phyloP scores from a whole-genome alignment of 30 jellyfish, hydroid and myxozoan genomes.

The Turritopsis rubra region DNA sequence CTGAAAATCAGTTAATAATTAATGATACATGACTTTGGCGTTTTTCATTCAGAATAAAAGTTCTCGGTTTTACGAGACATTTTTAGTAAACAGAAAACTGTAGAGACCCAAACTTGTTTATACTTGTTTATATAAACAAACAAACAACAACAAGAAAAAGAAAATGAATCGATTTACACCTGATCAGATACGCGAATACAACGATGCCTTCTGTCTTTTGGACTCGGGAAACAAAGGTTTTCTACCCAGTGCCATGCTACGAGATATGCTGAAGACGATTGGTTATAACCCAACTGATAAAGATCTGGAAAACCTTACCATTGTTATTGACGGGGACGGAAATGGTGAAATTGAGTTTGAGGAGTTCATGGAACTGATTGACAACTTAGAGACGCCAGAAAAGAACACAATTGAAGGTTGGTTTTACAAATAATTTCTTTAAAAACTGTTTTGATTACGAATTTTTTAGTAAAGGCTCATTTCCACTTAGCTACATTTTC shows the following conservation, averaged over 20 bases:
- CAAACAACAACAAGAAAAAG: no score
- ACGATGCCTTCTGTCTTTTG: conserved; percentile 13
- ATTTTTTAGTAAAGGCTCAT: neutral
- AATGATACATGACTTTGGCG: neutral
- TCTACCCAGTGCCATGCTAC: neutral
- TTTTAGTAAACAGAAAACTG: neutral
- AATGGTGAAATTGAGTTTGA: conserved; percentile 3
- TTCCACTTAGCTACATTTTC: no score
- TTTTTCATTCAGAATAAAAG: neutral
- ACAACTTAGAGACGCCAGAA: neutral
- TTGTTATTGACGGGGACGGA: neutral
- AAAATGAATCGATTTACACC: conserved; percentile 12
- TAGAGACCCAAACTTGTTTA: neutral
- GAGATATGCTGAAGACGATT: conserved; percentile 9
- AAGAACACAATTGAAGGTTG: neutral
- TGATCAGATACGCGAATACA: conserved; percentile 11
- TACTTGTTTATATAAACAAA: no score
- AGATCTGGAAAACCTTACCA: neutral
- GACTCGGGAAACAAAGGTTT: conserved; percentile 10
- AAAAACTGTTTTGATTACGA: neutral
- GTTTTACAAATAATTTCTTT: neutral
- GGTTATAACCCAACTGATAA: conserved; percentile 11
- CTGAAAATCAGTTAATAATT: neutral
- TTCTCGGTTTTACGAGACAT: neutral
- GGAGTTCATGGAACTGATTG: conserved; percentile 6